Conservation (phyloP, 2,113 vertebrate genomes). For the Anseranas semipalmata region DNA sequence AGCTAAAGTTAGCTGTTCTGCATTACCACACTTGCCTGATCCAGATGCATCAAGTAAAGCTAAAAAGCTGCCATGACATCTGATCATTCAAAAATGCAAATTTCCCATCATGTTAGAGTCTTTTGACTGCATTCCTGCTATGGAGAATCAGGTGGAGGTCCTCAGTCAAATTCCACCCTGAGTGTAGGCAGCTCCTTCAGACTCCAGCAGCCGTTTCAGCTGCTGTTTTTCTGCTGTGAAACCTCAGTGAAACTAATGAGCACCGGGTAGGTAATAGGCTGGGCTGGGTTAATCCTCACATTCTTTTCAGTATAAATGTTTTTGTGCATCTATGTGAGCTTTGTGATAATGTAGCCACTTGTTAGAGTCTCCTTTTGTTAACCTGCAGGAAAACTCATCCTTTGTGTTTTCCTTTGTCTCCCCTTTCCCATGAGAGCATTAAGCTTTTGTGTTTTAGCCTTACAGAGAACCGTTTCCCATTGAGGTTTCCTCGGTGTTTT, state of each 20-base stretch:
- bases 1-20: neutral
- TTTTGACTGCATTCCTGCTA: neutral
- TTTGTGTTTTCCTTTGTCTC: neutral
- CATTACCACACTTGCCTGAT: neutral
- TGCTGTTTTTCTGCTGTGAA: neutral
- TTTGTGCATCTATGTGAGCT: neutral
- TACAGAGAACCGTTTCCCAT: neutral
- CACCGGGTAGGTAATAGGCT: accelerated
- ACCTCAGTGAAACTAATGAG: accelerated
- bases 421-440: neutral
- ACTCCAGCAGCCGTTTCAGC: neutral
- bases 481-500: neutral
- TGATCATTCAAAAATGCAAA: neutral
- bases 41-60: neutral
- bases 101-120: accelerated
- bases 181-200: neutral
- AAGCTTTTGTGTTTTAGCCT: neutral
- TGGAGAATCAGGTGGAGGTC: neutral
- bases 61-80: neutral
- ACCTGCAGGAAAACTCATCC: neutral
- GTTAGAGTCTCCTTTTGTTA: neutral
- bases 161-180: neutral
- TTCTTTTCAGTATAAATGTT: neutral
- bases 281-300: neutral
- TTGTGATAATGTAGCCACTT: neutral